Base-by-base conservation (phyloP, 1,140 invertebrate genomes). In the Drosophila asahinai region DNA sequence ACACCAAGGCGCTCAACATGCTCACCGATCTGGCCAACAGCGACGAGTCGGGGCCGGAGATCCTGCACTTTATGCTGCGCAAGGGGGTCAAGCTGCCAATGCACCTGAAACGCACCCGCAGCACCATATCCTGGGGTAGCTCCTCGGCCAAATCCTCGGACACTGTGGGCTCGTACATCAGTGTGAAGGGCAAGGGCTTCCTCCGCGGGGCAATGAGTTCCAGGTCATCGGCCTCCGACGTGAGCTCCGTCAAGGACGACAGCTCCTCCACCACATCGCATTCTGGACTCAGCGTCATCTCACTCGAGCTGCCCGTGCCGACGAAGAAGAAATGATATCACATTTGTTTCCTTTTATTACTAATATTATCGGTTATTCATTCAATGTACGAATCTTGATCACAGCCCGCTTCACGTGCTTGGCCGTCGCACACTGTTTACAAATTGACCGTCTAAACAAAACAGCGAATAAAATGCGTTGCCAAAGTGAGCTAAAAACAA, bases 1-100 rank as follows among this genome's bases (percentile, higher is more conserved):
- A 94, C 67, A 82, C 80, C 14, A 89, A 80, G 62, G 92, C 86
- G 1, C 57, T 94, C 4, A 92, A 94, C 48, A 75, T 92, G 54
- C 49, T 94, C 9, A 59, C 80, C 8, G 93, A 94, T 51, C 83
- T 94, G 62, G 80, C 91, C 25, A 75, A 74, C 19, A 77, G 64
- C 27, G 77, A 92, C 54, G 66, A 77, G 81, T 71, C 83, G 80
- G 79, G 86, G 12, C 62, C 92, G 60, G 63, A 91, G 17, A 83
- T 93, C 11, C 78, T 91, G 42, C 47, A 77, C 33, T 71, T 62
- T 27, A 64, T 93, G 38, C 57, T 91, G 14, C 65, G 81, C 17
- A 93, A 93, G 42, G 92, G 91, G 4, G 5, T 93, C 6, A 84
- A 91, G 49, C 43, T 93, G 79, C 92, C 92, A 27, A 87, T 89